Percentiles rank a stretch among this genome's conserved stretches.
These are phyloP conservation scores for Sinotaia quadrata DNA, from an alignment of 2,888 invertebrate genomes.

Conservation along the genomic window DNA sequence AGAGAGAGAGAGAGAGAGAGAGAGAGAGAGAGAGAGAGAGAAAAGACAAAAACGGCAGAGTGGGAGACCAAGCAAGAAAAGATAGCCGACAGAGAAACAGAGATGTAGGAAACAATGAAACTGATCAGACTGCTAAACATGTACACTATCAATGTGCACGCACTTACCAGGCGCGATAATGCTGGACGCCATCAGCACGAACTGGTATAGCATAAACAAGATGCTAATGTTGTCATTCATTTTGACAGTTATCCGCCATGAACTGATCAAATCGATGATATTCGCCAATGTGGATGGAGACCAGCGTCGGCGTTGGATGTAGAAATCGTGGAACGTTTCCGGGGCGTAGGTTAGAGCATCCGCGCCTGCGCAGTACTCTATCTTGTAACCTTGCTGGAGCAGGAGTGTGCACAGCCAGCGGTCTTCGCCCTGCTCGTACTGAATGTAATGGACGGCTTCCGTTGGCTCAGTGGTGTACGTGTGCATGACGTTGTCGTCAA, in stretches of 20 bases:
- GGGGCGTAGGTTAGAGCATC: constrained; percentile 65
- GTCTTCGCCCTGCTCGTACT: constrained; percentile 85
- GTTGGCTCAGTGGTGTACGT: constrained; percentile 83
- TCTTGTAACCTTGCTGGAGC: constrained; percentile 63
- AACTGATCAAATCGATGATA: constrained; percentile 59
- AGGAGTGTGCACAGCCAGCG: constrained; percentile 67
- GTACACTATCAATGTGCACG: too few species aligned
- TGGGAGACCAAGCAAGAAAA: background rate
- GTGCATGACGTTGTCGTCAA: constrained; percentile 91
- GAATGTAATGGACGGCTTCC: constrained; percentile 87
- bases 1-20: background rate
- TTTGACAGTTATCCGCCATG: constrained; percentile 49
- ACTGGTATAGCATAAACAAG: constrained; percentile 58
- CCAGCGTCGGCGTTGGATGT: constrained; percentile 65
- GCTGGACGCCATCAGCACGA: constrained; percentile 50
- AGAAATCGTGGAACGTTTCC: constrained; percentile 66
- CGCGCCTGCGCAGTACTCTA: constrained; percentile 66
- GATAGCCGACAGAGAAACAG: background rate
- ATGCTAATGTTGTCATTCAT: constrained; percentile 61
- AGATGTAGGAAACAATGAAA: background rate
- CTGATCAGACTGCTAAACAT: background rate
- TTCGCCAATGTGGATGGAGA: constrained; percentile 67
- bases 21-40: background rate
- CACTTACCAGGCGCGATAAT: constrained; percentile 46
- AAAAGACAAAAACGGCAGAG: background rate